Evolutionary conservation across 2,888 invertebrate species (phyloP).

Genomic region (Melieria picta): DNA sequence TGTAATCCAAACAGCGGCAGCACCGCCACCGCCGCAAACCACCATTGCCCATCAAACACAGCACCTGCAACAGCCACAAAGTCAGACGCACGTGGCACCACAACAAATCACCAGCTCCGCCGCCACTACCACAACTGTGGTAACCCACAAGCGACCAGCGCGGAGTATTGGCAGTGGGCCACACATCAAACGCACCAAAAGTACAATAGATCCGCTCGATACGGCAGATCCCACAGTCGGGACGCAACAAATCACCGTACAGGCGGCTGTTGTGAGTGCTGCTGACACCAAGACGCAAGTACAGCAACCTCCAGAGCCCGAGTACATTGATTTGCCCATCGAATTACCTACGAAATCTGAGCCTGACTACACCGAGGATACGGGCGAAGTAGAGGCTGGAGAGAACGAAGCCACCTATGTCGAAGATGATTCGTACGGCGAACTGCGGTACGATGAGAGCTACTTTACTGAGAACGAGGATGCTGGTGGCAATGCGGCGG

Average conservation of each 20-base stretch:
- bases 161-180: constrained; percentile 57
- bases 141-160: constrained; percentile 62
- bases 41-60: constrained; percentile 46
- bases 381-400: constrained; percentile 72
- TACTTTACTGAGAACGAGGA: constrained; percentile 67
- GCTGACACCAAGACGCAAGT: constrained; percentile 37
- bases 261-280: constrained; percentile 68
- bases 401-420: constrained; percentile 74
- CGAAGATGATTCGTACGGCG: constrained; percentile 75
- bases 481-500: constrained; percentile 52
- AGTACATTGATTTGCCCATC: constrained; percentile 67
- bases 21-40: constrained; percentile 57
- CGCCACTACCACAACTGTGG: constrained; percentile 57
- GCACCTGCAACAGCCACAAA: constrained; percentile 39
- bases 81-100: constrained; percentile 37
- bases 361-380: constrained; percentile 74
- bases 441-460: constrained; percentile 69
- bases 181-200: constrained; percentile 60
- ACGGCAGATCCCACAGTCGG: constrained; percentile 66
- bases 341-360: constrained; percentile 74
- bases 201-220: constrained; percentile 70
- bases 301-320: constrained; percentile 58
- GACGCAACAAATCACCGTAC: constrained; percentile 65
- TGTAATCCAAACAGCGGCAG: constrained; percentile 67
- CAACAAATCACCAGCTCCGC: constrained; percentile 41